Evolutionary conservation across 2,888 invertebrate genomes (phyloP).

Genomic region (Notodonta ziczac): DNA sequence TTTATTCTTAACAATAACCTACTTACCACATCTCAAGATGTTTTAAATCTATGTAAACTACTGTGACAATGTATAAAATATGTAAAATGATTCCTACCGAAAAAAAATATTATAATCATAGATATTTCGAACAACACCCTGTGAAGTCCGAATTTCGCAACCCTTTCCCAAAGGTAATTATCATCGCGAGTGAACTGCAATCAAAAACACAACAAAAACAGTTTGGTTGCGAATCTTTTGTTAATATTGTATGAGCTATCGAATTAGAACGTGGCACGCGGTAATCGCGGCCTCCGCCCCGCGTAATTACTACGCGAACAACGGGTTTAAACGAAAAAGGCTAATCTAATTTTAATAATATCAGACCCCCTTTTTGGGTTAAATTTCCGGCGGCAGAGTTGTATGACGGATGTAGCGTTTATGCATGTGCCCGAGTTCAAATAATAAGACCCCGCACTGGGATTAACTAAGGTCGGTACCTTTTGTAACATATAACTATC

Average conservation of each 20-base stretch:
- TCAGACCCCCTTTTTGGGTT: conserved; percentile 43
- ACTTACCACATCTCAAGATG: too few species aligned
- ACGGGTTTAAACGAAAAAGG: conserved; percentile 72
- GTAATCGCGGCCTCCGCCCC: conserved; percentile 50
- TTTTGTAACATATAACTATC: too few species aligned
- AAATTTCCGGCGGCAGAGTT: not conserved
- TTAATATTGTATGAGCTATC: conserved; percentile 78
- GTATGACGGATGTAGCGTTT: not conserved
- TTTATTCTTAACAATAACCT: too few species aligned
- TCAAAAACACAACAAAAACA: conserved; percentile 81
- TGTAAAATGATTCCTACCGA: too few species aligned
- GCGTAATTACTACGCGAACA: conserved; percentile 72
- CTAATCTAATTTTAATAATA: conserved; percentile 79
- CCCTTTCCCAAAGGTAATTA: conserved; percentile 82
- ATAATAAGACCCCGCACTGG: too few species aligned
- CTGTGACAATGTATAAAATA: too few species aligned
- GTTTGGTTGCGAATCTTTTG: conserved; percentile 69
- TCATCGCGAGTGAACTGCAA: conserved; percentile 78
- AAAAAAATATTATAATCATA: too few species aligned
- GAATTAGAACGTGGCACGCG: conserved; percentile 62
- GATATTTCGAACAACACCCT: conserved; percentile 38
- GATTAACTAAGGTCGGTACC: too few species aligned
- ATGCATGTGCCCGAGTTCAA: not conserved
- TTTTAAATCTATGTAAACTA: too few species aligned
- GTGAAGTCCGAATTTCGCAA: conserved; percentile 48